These are phyloP conservation scores for Neolamprologus toae DNA, from an alignment of 2,113 vertebrate genomes.

Conservation along the genomic window DNA sequence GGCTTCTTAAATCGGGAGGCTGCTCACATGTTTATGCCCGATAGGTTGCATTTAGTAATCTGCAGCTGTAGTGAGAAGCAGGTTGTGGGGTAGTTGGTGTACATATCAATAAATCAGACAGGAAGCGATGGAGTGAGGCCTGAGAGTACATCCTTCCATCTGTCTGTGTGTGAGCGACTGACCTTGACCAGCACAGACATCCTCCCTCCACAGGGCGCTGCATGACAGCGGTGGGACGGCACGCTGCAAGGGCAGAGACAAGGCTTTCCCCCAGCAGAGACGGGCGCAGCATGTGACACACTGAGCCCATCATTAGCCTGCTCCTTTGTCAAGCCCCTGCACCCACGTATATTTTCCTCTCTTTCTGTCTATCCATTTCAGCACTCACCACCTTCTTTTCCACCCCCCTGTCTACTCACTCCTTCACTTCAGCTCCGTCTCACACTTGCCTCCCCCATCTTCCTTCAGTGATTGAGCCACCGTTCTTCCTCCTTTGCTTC, in stretches of 20 bases:
- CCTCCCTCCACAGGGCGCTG: background rate
- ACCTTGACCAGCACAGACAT: background rate
- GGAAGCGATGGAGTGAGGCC: background rate
- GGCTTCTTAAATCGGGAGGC: background rate
- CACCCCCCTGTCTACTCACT: background rate
- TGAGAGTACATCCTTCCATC: background rate
- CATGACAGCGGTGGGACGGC: background rate
- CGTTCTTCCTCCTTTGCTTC: background rate
- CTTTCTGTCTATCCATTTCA: background rate
- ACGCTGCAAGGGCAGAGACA: background rate
- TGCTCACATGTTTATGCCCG: background rate
- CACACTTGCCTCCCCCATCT: background rate
- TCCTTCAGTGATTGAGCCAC: background rate
- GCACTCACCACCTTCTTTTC: background rate
- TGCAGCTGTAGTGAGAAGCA: background rate
- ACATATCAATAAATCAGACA: background rate
- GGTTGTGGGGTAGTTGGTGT: background rate
- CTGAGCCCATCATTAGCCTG: slow-evolving; percentile 11
- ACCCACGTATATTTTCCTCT: background rate
- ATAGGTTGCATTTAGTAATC: background rate
- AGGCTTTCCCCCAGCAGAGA: background rate
- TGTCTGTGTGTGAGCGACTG: background rate
- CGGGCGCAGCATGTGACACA: background rate
- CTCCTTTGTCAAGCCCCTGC: background rate
- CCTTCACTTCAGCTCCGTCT: background rate